phyloP scores from a whole-genome alignment of 1,140 invertebrate species.

The Cotesia glomerata region DNA sequence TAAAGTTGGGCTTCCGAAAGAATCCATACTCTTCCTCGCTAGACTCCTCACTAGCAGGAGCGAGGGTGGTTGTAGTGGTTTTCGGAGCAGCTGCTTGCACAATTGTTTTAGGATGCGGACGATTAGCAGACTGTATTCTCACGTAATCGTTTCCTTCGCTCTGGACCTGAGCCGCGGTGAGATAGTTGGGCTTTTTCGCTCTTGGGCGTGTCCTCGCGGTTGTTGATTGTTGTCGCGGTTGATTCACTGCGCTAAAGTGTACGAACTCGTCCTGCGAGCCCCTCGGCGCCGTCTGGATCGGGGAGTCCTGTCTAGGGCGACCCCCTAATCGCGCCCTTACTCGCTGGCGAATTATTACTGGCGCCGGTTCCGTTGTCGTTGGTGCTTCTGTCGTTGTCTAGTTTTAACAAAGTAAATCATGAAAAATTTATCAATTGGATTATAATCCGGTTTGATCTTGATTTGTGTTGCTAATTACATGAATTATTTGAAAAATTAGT shows the following conservation, averaged over 20 bases:
- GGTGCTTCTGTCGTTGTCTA: slow-evolving; percentile 34
- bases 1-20: slow-evolving; percentile 52
- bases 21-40: slow-evolving; percentile 55
- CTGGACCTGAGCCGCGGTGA: slow-evolving; percentile 46
- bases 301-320: slow-evolving; percentile 48
- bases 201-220: slow-evolving; percentile 34
- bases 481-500: too few relatives aligned
- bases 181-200: slow-evolving; percentile 39
- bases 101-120: slow-evolving; percentile 32
- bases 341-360: slow-evolving; percentile 51
- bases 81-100: slow-evolving; percentile 35
- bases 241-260: slow-evolving; percentile 56
- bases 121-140: slow-evolving; percentile 45
- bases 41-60: slow-evolving; percentile 22
- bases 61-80: slow-evolving; percentile 25
- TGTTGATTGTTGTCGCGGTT: slow-evolving; percentile 24
- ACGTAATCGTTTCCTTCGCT: slow-evolving; percentile 56
- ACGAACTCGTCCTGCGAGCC: slow-evolving; percentile 57
- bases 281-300: slow-evolving; percentile 50
- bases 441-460: neutral
- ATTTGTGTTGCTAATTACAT: too few relatives aligned
- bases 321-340: slow-evolving; percentile 44
- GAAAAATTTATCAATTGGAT: neutral
- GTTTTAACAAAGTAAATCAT: slow-evolving; percentile 13
- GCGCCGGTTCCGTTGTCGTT: slow-evolving; percentile 38